Percentiles rank a stretch among this genome's conserved stretches.
These are phyloP conservation scores for Lutjanus argentimaculatus DNA, from an alignment of 2,797 vertebrate species.

Conservation along the genomic window DNA sequence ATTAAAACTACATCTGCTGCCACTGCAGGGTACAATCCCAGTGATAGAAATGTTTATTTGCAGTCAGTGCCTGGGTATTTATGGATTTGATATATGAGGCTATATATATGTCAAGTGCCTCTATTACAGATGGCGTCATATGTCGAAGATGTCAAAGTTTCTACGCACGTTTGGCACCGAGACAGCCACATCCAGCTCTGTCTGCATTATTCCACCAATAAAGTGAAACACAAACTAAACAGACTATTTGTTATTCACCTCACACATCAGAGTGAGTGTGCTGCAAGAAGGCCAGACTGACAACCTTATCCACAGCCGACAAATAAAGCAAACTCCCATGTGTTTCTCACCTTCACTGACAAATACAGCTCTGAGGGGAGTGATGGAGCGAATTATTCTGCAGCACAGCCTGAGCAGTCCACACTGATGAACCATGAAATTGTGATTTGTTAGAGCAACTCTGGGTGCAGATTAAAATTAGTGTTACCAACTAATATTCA, in stretches of 20 bases:
- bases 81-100: constrained; percentile 9
- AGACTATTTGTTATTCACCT: constrained; percentile 53
- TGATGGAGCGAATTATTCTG: constrained; percentile 54
- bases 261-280: constrained; percentile 38
- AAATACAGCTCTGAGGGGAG: constrained; percentile 49
- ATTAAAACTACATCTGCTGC: constrained; percentile 23
- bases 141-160: constrained; percentile 22
- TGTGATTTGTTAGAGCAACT: constrained; percentile 51
- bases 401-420: constrained; percentile 25
- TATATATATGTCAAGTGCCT: background rate
- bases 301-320: constrained; percentile 45
- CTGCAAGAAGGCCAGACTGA: constrained; percentile 48
- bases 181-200: background rate
- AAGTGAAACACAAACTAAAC: constrained; percentile 36
- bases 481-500: constrained; percentile 31
- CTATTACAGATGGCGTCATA: constrained; percentile 8
- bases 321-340: constrained; percentile 43
- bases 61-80: background rate
- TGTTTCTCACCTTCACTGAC: constrained; percentile 33
- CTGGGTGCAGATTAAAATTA: constrained; percentile 51
- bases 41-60: constrained; percentile 24
- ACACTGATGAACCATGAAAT: constrained; percentile 59
- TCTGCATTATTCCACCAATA: constrained; percentile 10
- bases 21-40: background rate
- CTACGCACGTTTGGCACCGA: background rate